These are phyloP conservation scores for Amphilophus citrinellus DNA, from an alignment of 2,113 vertebrate species.

Conservation along the genomic window DNA sequence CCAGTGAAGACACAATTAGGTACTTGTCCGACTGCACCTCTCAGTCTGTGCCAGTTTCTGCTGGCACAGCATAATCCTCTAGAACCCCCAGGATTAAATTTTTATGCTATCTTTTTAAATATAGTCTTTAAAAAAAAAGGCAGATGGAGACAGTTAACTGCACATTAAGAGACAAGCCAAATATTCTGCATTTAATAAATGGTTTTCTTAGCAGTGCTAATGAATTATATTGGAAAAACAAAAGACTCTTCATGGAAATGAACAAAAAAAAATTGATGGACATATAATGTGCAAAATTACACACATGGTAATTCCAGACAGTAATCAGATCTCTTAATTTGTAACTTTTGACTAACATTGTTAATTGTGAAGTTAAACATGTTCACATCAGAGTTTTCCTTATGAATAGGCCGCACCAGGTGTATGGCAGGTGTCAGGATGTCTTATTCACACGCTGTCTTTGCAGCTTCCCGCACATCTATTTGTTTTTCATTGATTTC, in stretches of 20 bases:
- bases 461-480: not conserved
- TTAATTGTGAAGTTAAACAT: not conserved
- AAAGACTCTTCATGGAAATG: conserved; percentile 31
- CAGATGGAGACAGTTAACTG: conserved; percentile 58
- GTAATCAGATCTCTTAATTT: not conserved
- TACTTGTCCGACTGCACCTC: conserved; percentile 41
- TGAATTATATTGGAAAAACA: conserved; percentile 18
- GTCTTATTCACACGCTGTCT: not conserved
- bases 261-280: conserved; percentile 9
- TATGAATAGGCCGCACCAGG: not conserved
- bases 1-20: conserved; percentile 60
- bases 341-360: not conserved
- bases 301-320: not conserved
- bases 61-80: conserved; percentile 50
- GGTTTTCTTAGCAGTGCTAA: conserved; percentile 11
- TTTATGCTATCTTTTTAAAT: conserved; percentile 67
- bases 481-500: conserved; percentile 38
- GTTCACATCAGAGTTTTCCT: not conserved
- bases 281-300: conserved; percentile 3
- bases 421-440: not conserved
- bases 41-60: conserved; percentile 60
- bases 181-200: conserved; percentile 44
- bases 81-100: conserved; percentile 51
- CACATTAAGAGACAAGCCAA: conserved; percentile 42
- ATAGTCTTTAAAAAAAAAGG: conserved; percentile 52